Conservation (phyloP, 2,888 invertebrate genomes). For the Ichneumoninae sp. region DNA sequence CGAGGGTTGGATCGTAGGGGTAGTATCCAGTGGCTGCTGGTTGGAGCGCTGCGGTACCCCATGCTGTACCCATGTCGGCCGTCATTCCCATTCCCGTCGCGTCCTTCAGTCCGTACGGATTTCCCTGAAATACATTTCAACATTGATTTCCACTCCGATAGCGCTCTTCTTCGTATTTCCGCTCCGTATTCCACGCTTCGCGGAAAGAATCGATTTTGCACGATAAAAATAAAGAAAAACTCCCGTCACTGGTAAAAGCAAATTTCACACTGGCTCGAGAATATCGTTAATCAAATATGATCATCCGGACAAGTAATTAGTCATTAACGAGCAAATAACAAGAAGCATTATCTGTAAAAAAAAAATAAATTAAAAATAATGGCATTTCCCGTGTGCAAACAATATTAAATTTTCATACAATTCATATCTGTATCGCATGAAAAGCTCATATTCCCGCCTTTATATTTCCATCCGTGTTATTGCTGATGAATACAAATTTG, state of each 20-base stretch:
- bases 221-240: neutral
- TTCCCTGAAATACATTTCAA: conserved; percentile 89
- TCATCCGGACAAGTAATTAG: neutral
- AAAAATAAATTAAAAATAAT: neutral
- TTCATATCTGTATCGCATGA: neutral
- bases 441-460: neutral
- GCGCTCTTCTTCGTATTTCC: conserved; percentile 7
- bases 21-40: conserved; percentile 95
- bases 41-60: conserved; percentile 95
- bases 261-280: neutral
- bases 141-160: conserved; percentile 68
- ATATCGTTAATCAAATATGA: neutral
- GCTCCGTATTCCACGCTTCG: neutral
- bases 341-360: neutral
- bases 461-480: neutral
- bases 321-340: neutral
- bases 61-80: conserved; percentile 94
- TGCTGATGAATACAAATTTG: neutral
- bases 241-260: conserved; percentile 2
- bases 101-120: conserved; percentile 95
- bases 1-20: conserved; percentile 96
- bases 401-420: neutral
- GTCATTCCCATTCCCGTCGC: conserved; percentile 89
- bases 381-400: neutral
- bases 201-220: neutral